These are phyloP conservation scores for Crax fasciolata DNA, from an alignment of 2,797 vertebrate species.

Conservation along the genomic window DNA sequence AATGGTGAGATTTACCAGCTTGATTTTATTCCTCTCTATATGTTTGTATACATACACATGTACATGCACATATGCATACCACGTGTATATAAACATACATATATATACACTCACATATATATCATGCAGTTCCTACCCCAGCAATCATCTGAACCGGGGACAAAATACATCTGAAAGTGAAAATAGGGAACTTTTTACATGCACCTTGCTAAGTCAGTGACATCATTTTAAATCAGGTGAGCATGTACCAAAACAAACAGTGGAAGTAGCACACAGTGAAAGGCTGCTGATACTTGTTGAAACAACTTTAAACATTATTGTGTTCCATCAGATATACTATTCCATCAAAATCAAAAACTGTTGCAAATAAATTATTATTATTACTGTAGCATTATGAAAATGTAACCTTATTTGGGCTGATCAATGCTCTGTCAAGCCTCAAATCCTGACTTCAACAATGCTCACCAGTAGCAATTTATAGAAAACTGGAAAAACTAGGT, in stretches of 20 bases:
- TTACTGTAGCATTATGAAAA: neutral
- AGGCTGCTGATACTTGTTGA: neutral
- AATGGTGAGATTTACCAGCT: conserved; percentile 14
- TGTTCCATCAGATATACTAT: neutral
- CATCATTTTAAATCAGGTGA: neutral
- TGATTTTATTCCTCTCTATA: neutral
- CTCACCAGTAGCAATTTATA: neutral
- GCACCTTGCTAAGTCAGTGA: neutral
- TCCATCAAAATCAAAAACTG: neutral
- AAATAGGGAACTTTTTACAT: neutral
- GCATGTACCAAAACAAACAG: neutral
- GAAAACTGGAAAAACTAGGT: neutral
- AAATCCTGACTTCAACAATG: neutral
- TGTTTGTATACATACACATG: neutral
- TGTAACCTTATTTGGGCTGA: neutral
- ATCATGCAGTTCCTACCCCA: neutral
- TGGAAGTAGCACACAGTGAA: neutral
- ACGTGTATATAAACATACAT: neutral
- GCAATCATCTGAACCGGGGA: neutral
- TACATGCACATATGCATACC: neutral
- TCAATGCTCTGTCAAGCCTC: fast-evolving
- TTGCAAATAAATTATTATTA: neutral
- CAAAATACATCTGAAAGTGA: neutral
- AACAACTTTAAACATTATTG: neutral
- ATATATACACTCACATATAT: neutral